These are phyloP conservation scores for Phymatocera aterrima DNA, from an alignment of 2,888 invertebrate genomes.

Conservation along the genomic window DNA sequence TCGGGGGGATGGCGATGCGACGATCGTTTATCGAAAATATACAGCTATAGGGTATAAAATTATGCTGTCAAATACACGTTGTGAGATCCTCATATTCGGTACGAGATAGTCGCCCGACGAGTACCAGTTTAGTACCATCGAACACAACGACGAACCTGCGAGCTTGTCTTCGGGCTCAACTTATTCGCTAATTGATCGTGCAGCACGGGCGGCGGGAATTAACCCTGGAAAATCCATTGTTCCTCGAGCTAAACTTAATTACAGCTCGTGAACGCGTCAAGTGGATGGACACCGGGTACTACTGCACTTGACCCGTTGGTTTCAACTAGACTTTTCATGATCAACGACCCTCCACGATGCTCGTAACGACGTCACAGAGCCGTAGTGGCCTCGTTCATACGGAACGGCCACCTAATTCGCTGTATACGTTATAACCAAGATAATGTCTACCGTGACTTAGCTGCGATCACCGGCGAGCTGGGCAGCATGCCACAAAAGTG, in stretches of 20 bases:
- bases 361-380: neutral
- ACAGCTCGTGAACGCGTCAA: constrained; percentile 5
- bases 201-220: neutral
- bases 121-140: neutral
- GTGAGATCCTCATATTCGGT: neutral
- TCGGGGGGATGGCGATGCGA: neutral
- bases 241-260: constrained; percentile 17
- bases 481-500: constrained; percentile 10
- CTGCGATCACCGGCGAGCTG: neutral
- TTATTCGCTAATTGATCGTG: constrained; percentile 18
- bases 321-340: constrained; percentile 25
- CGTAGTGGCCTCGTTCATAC: neutral
- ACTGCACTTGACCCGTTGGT: constrained; percentile 14
- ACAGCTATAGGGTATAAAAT: too few relatives aligned
- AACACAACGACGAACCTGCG: neutral
- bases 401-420: constrained; percentile 22
- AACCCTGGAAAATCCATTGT: constrained; percentile 24
- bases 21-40: neutral
- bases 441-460: constrained; percentile 8
- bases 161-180: constrained; percentile 1
- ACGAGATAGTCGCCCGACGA: neutral
- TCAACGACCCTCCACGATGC: constrained; percentile 1
- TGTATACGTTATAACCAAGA: constrained; percentile 21
- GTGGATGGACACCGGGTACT: neutral
- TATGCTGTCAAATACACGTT: constrained; percentile 3